Conservation (phyloP, 2,797 vertebrate species). For the Coccyzus lansbergi region DNA sequence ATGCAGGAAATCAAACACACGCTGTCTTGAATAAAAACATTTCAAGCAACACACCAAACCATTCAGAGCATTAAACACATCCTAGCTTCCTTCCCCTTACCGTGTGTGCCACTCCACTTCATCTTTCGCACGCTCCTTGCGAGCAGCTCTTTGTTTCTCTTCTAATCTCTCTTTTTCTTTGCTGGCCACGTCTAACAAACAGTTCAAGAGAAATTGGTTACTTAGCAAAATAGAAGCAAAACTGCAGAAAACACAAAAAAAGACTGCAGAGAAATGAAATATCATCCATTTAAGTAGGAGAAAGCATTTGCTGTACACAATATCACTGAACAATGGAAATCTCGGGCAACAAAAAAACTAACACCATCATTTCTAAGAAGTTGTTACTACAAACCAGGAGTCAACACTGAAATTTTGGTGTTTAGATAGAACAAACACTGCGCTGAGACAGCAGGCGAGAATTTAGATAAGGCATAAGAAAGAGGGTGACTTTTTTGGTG, state of each 20-base stretch:
- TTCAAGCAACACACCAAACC: not conserved
- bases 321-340: not conserved
- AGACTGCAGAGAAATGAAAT: not conserved
- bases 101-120: conserved; percentile 90
- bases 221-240: not conserved
- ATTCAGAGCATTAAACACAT: not conserved
- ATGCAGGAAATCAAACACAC: not conserved
- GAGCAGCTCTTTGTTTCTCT: conserved; percentile 92
- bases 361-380: not conserved
- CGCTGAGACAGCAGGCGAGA: not conserved
- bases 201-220: not conserved
- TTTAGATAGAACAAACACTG: not conserved
- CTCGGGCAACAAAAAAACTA: not conserved
- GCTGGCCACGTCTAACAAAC: conserved; percentile 87
- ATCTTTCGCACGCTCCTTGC: conserved; percentile 86
- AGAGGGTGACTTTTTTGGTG: not conserved
- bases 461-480: not conserved
- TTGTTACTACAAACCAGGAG: not conserved
- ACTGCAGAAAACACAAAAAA: not conserved
- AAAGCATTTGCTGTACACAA: not conserved
- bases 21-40: not conserved
- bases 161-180: conserved; percentile 93
- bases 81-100: conserved; percentile 68
- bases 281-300: not conserved
- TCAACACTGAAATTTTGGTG: not conserved